A percentile compares a stretch with the other conserved stretches of the same genome.
Conservation (phyloP, 2,797 vertebrate species). For the Sebastes taczanowskii region DNA sequence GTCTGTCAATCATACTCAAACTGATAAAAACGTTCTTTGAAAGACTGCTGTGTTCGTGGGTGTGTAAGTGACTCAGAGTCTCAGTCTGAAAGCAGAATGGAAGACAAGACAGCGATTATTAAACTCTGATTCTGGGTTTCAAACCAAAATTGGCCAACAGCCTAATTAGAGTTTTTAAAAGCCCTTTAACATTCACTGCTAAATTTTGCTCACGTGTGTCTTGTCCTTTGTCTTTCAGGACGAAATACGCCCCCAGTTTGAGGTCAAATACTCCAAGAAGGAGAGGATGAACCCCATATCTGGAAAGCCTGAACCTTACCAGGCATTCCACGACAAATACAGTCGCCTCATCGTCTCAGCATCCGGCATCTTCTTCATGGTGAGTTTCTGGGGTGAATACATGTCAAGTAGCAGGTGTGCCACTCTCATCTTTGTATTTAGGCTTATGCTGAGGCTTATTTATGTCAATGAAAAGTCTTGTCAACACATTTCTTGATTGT, state of each 20-base stretch:
- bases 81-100: background rate
- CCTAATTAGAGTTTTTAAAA: background rate
- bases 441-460: background rate
- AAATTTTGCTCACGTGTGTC: background rate
- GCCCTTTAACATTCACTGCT: background rate
- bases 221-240: conserved; percentile 77
- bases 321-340: conserved; percentile 95
- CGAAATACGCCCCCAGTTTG: conserved; percentile 94
- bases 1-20: conserved; percentile 10
- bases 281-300: conserved; percentile 95
- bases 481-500: background rate
- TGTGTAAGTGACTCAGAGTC: conserved; percentile 30
- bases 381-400: conserved; percentile 52
- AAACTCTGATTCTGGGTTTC: background rate
- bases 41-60: background rate
- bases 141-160: background rate
- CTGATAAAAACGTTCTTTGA: background rate
- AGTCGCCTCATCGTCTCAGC: conserved; percentile 94
- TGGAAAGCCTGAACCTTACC: conserved; percentile 93
- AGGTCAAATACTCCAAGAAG: conserved; percentile 96
- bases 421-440: background rate
- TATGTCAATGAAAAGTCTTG: background rate
- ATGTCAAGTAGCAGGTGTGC: background rate
- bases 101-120: background rate
- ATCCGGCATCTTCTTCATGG: conserved; percentile 98